These are phyloP conservation scores for Pionites leucogaster DNA, from an alignment of 2,113 vertebrate genomes.

Conservation along the genomic window DNA sequence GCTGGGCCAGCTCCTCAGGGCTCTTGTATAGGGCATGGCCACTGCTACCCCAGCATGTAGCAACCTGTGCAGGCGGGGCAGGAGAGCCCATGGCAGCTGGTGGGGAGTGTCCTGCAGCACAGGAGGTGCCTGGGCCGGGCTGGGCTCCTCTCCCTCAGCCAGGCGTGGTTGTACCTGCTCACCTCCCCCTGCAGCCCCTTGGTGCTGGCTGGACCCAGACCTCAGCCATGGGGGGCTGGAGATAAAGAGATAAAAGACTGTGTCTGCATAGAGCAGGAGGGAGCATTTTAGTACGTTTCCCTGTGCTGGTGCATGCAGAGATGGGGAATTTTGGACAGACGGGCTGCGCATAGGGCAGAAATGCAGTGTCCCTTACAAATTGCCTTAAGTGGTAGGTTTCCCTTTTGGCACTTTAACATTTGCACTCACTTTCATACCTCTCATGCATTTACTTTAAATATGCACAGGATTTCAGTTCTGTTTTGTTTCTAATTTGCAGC, in stretches of 20 bases:
- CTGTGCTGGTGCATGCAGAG: not conserved
- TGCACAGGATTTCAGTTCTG: not conserved
- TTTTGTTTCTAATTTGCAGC: conserved; percentile 36
- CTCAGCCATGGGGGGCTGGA: not conserved
- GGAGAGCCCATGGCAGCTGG: not conserved
- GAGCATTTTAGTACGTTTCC: accelerated
- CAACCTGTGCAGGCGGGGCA: not conserved
- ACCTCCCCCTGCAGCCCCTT: not conserved
- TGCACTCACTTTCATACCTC: not conserved
- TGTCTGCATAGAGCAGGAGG: not conserved
- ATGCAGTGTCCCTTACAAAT: not conserved
- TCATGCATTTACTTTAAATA: not conserved
- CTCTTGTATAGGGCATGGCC: not conserved
- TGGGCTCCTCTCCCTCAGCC: not conserved
- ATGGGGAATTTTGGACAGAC: not conserved
- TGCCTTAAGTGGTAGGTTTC: not conserved
- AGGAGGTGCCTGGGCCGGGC: not conserved
- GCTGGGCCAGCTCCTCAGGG: accelerated
- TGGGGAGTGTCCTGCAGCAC: not conserved
- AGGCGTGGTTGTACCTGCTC: not conserved
- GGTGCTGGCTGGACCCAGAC: not conserved
- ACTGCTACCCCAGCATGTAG: not conserved
- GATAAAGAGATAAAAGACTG: not conserved
- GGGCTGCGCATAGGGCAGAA: not conserved
- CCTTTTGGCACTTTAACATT: not conserved